Percentiles rank a stretch among this genome's conserved stretches.
phyloP scores from a whole-genome alignment of 1,140 invertebrate genomes.

The Drosophila teissieri region DNA sequence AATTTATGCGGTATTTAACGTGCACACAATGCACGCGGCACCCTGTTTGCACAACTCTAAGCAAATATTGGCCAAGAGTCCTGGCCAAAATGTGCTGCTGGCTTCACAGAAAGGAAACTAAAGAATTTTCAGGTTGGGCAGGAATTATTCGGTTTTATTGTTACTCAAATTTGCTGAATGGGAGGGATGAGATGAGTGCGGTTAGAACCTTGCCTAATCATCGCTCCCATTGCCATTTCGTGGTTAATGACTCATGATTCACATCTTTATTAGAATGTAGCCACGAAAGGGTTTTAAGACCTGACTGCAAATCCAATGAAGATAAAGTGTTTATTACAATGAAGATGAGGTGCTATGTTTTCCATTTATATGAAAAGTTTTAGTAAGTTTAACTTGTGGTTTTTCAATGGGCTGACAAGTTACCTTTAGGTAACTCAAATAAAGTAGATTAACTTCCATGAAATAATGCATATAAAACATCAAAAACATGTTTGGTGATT shows the following conservation, averaged over 20 bases:
- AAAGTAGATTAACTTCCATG: too few species aligned
- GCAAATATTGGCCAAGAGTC: conserved; percentile 45
- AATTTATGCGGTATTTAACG: conserved; percentile 67
- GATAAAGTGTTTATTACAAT: conserved; percentile 13
- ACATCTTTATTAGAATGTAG: conserved; percentile 31
- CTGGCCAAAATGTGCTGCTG: conserved; percentile 13
- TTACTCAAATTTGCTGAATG: conserved; percentile 20
- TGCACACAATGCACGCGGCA: conserved; percentile 24
- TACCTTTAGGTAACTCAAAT: too few species aligned
- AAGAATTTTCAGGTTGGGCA: conserved; percentile 11
- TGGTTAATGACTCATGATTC: conserved; percentile 26
- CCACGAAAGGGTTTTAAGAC: conserved; percentile 37
- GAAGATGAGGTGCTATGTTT: conserved; percentile 11
- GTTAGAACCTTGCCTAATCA: conserved; percentile 18
- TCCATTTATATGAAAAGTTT: not conserved
- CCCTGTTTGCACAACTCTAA: conserved; percentile 3
- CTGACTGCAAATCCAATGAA: conserved; percentile 24
- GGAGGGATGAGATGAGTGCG: conserved; percentile 7
- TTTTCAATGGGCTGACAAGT: not conserved
- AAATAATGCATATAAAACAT: too few species aligned
- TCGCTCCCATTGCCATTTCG: conserved; percentile 30
- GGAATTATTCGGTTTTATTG: conserved; percentile 23
- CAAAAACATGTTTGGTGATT: too few species aligned
- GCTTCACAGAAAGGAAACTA: conserved; percentile 12
- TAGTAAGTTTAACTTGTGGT: not conserved